phyloP scores from a whole-genome alignment of 2,888 invertebrate species.

The Gonocerus acuteangulatus region DNA sequence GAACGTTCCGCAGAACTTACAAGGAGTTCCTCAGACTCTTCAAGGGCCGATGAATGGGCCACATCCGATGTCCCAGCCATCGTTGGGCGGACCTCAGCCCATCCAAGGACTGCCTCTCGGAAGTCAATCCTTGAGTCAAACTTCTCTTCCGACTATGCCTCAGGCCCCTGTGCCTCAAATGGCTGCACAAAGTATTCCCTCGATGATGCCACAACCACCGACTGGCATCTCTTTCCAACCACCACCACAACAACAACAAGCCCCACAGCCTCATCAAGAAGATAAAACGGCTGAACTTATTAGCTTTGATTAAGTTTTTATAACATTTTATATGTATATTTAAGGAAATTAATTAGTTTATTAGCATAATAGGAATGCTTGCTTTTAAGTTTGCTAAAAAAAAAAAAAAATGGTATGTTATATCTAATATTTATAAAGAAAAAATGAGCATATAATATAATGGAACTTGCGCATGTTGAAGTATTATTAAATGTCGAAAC shows the following conservation, averaged over 20 bases:
- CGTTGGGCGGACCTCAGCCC: conserved; percentile 13
- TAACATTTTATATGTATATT: conserved; percentile 41
- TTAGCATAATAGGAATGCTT: not conserved
- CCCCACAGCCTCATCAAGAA: conserved; percentile 37
- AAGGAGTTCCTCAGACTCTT: conserved; percentile 9
- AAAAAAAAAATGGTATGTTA: too few relatives aligned
- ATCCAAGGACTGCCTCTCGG: not conserved
- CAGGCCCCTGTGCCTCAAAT: conserved; percentile 29
- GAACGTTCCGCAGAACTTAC: not conserved
- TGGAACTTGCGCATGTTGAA: not conserved
- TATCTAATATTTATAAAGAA: not conserved
- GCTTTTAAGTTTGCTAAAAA: not conserved
- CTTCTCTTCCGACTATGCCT: conserved; percentile 22
- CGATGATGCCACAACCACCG: conserved; percentile 39
- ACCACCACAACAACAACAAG: conserved; percentile 36
- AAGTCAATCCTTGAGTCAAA: conserved; percentile 4
- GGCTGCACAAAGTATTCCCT: conserved; percentile 5
- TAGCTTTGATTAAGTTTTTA: conserved; percentile 61
- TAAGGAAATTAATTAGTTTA: not conserved
- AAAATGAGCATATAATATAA: not conserved
- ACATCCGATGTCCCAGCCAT: conserved; percentile 6
- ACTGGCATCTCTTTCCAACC: conserved; percentile 38
- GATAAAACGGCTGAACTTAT: conserved; percentile 67
- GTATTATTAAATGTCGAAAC: not conserved
- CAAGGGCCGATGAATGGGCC: conserved; percentile 29